phyloP scores from a whole-genome alignment of 1,140 invertebrate species.

The Aphidius ervi region DNA sequence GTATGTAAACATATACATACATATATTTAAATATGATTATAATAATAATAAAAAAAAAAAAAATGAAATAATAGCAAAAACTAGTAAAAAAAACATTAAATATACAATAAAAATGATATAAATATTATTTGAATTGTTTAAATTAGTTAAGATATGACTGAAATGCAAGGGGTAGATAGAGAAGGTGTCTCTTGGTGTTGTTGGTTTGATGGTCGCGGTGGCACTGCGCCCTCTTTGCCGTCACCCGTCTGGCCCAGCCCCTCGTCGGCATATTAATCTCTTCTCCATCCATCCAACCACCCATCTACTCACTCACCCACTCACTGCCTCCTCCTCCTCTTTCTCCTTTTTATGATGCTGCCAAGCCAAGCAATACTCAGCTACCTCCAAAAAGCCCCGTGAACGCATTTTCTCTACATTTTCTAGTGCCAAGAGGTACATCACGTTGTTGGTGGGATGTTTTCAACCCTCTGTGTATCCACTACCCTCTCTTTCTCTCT shows the following conservation, averaged over 20 bases:
- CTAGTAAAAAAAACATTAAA: no score
- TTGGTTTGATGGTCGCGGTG: slow-evolving; percentile 53
- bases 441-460: no score
- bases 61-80: no score
- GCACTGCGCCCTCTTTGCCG: slow-evolving; percentile 52
- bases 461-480: slow-evolving; percentile 24
- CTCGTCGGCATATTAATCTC: slow-evolving; percentile 38
- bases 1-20: no score
- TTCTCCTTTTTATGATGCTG: not conserved
- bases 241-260: slow-evolving; percentile 45
- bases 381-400: not conserved
- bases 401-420: no score
- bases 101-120: no score
- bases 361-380: not conserved
- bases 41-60: no score
- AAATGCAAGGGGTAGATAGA: slow-evolving; percentile 4
- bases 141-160: no score
- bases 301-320: not conserved
- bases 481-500: slow-evolving; percentile 22
- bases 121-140: no score
- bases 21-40: no score
- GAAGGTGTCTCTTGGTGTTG: slow-evolving; percentile 36
- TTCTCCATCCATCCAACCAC: slow-evolving; percentile 22
- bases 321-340: slow-evolving; percentile 19
- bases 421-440: no score